Conservation (phyloP, 1,140 invertebrate species). For the Lucilia cuprina region DNA sequence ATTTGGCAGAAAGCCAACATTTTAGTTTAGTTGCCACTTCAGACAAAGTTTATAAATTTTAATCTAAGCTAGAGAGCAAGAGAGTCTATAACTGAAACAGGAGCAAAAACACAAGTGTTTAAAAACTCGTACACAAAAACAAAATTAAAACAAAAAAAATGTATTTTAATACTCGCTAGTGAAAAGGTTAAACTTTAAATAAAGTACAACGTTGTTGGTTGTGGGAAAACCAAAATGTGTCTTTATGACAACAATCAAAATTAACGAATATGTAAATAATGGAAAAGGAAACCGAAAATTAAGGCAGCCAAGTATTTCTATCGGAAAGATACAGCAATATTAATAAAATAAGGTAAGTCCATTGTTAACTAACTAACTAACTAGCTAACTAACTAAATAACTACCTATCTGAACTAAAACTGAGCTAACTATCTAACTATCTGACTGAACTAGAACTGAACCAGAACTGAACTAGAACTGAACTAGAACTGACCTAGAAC, state of each 20-base stretch:
- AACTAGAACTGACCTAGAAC: too few relatives aligned
- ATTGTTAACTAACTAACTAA: too few relatives aligned
- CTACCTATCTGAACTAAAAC: too few relatives aligned
- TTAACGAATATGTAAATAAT: neutral
- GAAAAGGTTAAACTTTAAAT: conserved; percentile 12
- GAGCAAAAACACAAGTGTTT: neutral
- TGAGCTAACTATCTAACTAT: too few relatives aligned
- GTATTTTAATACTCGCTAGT: neutral
- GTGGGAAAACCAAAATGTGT: neutral
- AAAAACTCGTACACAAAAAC: neutral
- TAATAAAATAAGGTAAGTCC: too few relatives aligned
- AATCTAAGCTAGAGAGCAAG: conserved; percentile 7
- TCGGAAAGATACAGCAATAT: too few relatives aligned
- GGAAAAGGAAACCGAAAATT: neutral
- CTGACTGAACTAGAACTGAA: too few relatives aligned
- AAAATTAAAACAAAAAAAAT: neutral
- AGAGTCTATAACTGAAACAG: conserved; percentile 2
- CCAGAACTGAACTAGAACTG: too few relatives aligned
- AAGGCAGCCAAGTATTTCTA: too few relatives aligned
- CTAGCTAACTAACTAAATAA: too few relatives aligned
- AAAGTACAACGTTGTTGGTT: neutral
- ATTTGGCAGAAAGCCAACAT: conserved; percentile 27
- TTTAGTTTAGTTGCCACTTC: conserved; percentile 26
- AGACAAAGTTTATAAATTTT: conserved; percentile 17
- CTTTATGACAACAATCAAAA: neutral